Evolutionary conservation across 1,140 invertebrate genomes (phyloP), one percentile per base, ranked within the genome.

Genomic region (Aphidius gifuensis): DNA sequence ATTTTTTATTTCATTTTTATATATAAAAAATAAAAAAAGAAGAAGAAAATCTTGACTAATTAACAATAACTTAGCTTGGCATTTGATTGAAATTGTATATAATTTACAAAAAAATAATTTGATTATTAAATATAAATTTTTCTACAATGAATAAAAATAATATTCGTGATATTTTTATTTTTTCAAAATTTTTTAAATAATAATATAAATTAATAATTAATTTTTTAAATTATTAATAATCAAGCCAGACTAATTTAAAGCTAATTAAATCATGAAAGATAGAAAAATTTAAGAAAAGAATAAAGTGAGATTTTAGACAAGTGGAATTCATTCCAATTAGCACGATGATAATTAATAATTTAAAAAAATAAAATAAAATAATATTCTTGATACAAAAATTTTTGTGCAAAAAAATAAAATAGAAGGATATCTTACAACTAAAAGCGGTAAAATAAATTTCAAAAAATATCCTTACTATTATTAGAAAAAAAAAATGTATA

Each of bases 321-420:
- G 54, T 53, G 38, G 40, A 65, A 66, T 62, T 60, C 57, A 49
- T 51, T 59, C 53, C 32, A 55, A 62, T 62, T 62, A 63, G 60
- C 64, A 61, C 54, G 53, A 57, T 62, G 64, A 60, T 65, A 64
- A 68, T 66, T 64, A 65, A 64, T 61, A 60, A 64, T 61, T 43
- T 51, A 61, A 61, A 66, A 32, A 32, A 32, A 32, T 32, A 32
- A 32, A 32, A 32, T 32, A 32, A 68, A 72, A 76, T 64, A 62
- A 78, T 81, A 81, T 81, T 81, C 79, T 81, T 81, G 79, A 81
- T 81, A 81, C 70, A 75, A 79, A 72, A 61, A 66, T 73, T 74
- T 80, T 80, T 80, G 73, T 71, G 73, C 73, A 71, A 76, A 72
- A 65, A 64, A 62, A 62, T 58, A 60, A 59, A 63, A 60, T 48